Evolutionary conservation across 1,140 invertebrate species (phyloP), one percentile per base, ranked within the genome.

Genomic region (Drosophila simulans): DNA sequence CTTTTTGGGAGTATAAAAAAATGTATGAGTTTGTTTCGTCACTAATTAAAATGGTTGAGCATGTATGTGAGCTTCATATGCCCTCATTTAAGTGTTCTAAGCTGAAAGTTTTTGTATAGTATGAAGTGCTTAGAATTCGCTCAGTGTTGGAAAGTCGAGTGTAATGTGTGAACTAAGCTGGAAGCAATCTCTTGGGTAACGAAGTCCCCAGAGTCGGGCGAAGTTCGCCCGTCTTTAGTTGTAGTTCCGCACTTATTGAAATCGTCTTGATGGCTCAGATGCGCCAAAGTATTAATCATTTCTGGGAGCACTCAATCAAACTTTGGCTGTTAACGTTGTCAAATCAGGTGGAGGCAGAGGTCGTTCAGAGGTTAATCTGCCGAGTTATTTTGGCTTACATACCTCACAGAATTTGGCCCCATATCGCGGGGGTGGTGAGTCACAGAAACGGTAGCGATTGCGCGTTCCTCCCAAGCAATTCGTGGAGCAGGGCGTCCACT

Each of bases 341-440:
- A 48, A 56, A 69, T 69, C 49, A 69, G 62, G 60, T 46, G 60
- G 46, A 42, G 66, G 43, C 64, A 56, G 46, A 70, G 66, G 64
- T 69, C 64, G 42, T 48, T 35, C 42, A 70, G 66, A 70, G 51
- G 64, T 48, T 69, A 70, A 70, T 70, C 64, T 51, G 43, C 64
- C 51, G 52, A 46, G 59, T 40, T 70, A 56, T 13, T 37, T 52
- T 22, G 45, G 45, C 11, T 51, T 65, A 80, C 91, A 92, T 93
- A 97, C 96, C 94, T 97, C 95, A 86, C 97, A 97, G 92, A 96
- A 97, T 92, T 96, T 96, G 34, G 96, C 96, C 2, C 96, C 96
- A 83, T 97, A 97, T 45, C 95, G 94, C 1, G 97, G 96, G 0
- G 95, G 95, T 7, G 97, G 96, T 5, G 95, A 96, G 84, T 97